phyloP scores from a whole-genome alignment of 2,113 vertebrate species.

The Chionodraco myersi region DNA sequence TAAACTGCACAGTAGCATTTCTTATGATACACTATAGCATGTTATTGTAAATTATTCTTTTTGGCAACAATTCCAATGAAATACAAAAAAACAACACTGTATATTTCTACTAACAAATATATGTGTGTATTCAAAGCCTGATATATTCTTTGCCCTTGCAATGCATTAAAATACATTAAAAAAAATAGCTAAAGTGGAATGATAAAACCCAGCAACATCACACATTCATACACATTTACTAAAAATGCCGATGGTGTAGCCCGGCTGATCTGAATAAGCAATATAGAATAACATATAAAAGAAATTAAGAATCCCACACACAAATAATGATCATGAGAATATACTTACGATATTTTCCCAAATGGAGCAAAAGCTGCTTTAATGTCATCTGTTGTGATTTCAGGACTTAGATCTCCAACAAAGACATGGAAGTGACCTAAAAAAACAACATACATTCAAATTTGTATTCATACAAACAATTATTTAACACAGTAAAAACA shows the following conservation, averaged over 20 bases:
- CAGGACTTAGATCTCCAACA: constrained; percentile 98
- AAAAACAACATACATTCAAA: neutral
- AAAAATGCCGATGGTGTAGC: neutral
- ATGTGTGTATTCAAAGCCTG: neutral
- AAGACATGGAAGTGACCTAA: constrained; percentile 99
- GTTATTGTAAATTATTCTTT: neutral
- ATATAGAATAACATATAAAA: neutral
- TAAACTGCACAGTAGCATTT: too few relatives aligned
- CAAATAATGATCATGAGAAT: neutral
- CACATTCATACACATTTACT: too few relatives aligned
- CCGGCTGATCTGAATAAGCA: neutral
- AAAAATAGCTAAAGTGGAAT: too few relatives aligned
- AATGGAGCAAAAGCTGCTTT: constrained; percentile 97
- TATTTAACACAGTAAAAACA: neutral
- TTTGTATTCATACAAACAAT: neutral
- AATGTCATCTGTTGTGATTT: constrained; percentile 99
- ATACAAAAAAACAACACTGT: neutral
- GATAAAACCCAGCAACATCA: too few relatives aligned
- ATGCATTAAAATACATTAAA: too few relatives aligned
- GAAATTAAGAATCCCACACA: neutral
- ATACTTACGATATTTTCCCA: constrained; percentile 97
- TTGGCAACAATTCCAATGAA: neutral
- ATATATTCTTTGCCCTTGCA: too few relatives aligned
- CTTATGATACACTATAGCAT: neutral
- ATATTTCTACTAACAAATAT: neutral